Evolutionary conservation across 2,888 invertebrate genomes (phyloP), one percentile per base, ranked within the genome.

Genomic region (Agrochola litura): DNA sequence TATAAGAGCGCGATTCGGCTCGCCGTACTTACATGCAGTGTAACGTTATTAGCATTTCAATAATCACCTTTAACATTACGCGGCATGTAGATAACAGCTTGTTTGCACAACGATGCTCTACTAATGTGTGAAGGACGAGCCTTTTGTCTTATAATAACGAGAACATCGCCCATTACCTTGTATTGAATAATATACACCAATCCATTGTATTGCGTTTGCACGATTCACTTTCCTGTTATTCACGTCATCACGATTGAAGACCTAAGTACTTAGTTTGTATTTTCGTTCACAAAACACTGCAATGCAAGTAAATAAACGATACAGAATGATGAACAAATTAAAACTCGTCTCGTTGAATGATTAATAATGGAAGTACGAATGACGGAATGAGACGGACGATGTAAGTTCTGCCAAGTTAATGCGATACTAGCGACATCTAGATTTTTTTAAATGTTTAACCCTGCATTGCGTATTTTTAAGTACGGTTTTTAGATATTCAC

Each of bases 101-200:
- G 95, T 95, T 95, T 94, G 95, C 94, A 95, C 95, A 96, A 93
- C 92, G 93, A 94, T 94, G 92, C 91, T 92, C 92, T 92, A 93
- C 92, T 95, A 95, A 95, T 95, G 95, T 95, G 95, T 95, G 96
- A 96, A 96, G 96, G 96, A 95, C 96, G 91, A 90, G 92, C 93
- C 95, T 96, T 95, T 96, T 96, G 95, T 96, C 92, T 94, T 93
- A 90, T 85, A 90, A 74, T 78, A 89, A 90, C 89, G 84, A 91
- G 92, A 94, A 92, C 92, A 94, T 94, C 93, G 92, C 93, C 92
- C 90, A 91, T 95, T 96, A 95, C 95, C 96, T 96, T 95, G 94
- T 90, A 92, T 90, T 91, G 87, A 90, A 86, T 84, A 87, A 75
- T 90, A 87, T 86, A 90, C 89, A 89, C 85, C 83, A 86, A 91